Evolutionary conservation across 2,888 invertebrate genomes (phyloP), one percentile per base, ranked within the genome.

Genomic region (Brachyptera risi): DNA sequence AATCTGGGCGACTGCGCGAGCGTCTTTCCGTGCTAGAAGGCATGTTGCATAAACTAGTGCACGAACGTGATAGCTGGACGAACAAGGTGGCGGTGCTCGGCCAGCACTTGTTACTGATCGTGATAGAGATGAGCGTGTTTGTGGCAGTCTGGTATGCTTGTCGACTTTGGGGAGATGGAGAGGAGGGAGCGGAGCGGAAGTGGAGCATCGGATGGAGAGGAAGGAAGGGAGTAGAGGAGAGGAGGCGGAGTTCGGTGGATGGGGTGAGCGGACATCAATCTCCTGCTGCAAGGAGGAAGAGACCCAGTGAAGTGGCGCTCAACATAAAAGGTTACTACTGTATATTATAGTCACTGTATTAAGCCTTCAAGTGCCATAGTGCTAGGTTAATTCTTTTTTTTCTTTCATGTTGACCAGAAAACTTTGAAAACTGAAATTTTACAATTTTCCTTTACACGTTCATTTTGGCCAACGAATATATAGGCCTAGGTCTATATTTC

Each of bases 301-400:
- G 92, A 54, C 90, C 90, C 0, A 91, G 90, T 70, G 90, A 90
- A 65, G 77, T 78, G 49, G 76, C 77, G 1, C 71, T 77, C 4
- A 71, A 70, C 42, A 76, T 77, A 17, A 69, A 79, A 0, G 80
- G 84, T 69, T 35, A 47, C n/a, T n/a, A n/a, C n/a, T n/a, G n/a
- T n/a, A n/a, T n/a, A n/a, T n/a, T n/a, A n/a, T n/a, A n/a, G n/a
- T n/a, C n/a, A n/a, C n/a, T n/a, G n/a, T n/a, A n/a, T n/a, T n/a
- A n/a, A n/a, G n/a, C n/a, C n/a, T n/a, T n/a, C n/a, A n/a, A n/a
- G n/a, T n/a, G n/a, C n/a, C n/a, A n/a, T n/a, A n/a, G n/a, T n/a
- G n/a, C n/a, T n/a, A n/a, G n/a, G n/a, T n/a, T n/a, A n/a, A n/a
- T n/a, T n/a, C n/a, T n/a, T n/a, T n/a, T n/a, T n/a, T n/a, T n/a